These are phyloP conservation scores for Emydoidea blandingii DNA, from an alignment of 2,797 vertebrate genomes.

Conservation along the genomic window DNA sequence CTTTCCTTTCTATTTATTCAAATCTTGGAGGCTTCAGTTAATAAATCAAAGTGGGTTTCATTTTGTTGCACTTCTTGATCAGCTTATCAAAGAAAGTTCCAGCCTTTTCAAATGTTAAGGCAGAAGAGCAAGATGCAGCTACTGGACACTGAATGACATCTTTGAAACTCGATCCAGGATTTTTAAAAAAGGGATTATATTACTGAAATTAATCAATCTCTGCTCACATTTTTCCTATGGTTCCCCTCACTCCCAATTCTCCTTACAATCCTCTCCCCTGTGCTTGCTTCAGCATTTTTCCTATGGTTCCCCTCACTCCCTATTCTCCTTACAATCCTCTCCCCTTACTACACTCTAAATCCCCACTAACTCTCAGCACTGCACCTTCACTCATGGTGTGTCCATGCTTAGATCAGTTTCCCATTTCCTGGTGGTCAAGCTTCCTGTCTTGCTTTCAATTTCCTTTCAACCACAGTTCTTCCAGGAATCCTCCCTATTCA, in stretches of 20 bases:
- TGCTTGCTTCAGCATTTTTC: too few relatives aligned
- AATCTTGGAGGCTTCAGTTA: background rate
- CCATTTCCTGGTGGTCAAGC: background rate
- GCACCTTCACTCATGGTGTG: background rate
- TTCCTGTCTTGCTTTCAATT: background rate
- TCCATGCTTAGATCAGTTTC: background rate
- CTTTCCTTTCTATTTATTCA: background rate
- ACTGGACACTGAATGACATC: background rate
- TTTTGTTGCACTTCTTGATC: background rate
- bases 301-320: background rate
- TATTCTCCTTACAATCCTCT: background rate
- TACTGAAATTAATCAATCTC: background rate
- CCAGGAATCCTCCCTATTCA: background rate
- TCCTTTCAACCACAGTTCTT: background rate
- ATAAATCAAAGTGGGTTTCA: background rate
- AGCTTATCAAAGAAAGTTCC: background rate
- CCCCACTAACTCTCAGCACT: background rate
- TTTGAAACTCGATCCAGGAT: background rate
- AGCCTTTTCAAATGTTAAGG: constrained; percentile 1
- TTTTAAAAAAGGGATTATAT: background rate
- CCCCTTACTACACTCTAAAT: background rate
- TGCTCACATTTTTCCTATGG: background rate
- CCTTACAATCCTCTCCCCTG: background rate
- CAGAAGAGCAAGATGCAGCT: background rate
- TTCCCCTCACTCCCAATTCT: background rate